These are phyloP conservation scores for Apogon talboti DNA, from an alignment of 2,797 vertebrate genomes.

Conservation along the genomic window DNA sequence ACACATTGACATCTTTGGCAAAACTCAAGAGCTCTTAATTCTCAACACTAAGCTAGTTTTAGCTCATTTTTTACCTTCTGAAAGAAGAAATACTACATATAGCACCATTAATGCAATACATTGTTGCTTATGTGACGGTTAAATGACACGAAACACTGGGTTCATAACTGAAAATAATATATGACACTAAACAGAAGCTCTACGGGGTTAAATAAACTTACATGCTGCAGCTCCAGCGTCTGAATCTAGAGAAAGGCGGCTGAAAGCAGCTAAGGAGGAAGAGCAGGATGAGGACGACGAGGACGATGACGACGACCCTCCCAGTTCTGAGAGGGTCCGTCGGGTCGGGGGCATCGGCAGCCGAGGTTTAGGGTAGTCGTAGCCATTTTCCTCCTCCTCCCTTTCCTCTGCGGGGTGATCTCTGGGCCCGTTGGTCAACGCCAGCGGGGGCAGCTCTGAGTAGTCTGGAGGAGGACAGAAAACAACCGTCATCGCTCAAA, in stretches of 20 bases:
- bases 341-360: constrained; percentile 83
- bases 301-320: constrained; percentile 84
- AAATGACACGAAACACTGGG: too few relatives aligned
- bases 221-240: constrained; percentile 78
- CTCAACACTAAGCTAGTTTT: too few relatives aligned
- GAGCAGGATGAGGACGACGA: constrained; percentile 71
- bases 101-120: too few relatives aligned
- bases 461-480: constrained; percentile 75
- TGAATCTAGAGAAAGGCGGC: constrained; percentile 86
- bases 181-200: background rate
- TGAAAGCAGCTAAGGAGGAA: constrained; percentile 83
- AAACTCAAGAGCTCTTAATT: too few relatives aligned
- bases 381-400: constrained; percentile 90
- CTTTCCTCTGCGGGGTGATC: constrained; percentile 77
- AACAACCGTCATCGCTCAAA: background rate
- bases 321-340: constrained; percentile 91
- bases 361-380: constrained; percentile 89
- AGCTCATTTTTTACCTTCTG: too few relatives aligned
- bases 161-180: too few relatives aligned
- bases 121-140: too few relatives aligned
- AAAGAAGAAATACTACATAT: too few relatives aligned
- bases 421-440: constrained; percentile 75
- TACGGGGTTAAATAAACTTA: constrained; percentile 47
- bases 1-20: too few relatives aligned
- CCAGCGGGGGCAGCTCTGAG: constrained; percentile 82